Conservation (phyloP, 2,888 invertebrate genomes). For the Marronus borbonicus region DNA sequence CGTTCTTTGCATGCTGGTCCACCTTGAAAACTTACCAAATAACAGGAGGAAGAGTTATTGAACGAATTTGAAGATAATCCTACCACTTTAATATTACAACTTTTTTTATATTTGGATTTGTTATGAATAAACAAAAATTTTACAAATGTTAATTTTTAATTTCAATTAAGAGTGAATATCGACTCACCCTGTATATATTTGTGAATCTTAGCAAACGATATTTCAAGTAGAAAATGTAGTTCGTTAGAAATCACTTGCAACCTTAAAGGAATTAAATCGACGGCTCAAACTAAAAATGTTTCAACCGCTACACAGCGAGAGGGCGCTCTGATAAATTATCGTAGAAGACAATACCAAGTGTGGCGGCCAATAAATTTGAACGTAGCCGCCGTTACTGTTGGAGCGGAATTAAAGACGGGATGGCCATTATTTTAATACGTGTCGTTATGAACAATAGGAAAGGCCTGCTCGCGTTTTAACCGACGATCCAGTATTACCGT, state of each 20-base stretch:
- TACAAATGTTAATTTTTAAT: not conserved
- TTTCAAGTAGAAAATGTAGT: not conserved
- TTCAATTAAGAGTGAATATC: too few relatives aligned
- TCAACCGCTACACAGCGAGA: not conserved
- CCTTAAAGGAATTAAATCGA: not conserved
- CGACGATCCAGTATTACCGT: not conserved
- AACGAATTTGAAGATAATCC: too few relatives aligned
- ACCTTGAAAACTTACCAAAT: too few relatives aligned
- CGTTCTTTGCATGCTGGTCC: too few relatives aligned
- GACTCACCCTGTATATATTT: too few relatives aligned
- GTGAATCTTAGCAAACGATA: too few relatives aligned
- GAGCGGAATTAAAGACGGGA: conserved; percentile 45
- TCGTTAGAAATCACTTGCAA: conserved; percentile 7
- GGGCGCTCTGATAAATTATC: conserved; percentile 33
- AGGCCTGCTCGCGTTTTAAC: conserved; percentile 4
- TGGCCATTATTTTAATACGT: conserved; percentile 52
- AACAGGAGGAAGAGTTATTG: too few relatives aligned
- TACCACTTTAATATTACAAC: too few relatives aligned
- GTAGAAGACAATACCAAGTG: conserved; percentile 40
- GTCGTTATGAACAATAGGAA: conserved; percentile 51
- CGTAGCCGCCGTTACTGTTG: conserved; percentile 11
- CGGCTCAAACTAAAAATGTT: not conserved
- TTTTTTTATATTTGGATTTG: too few relatives aligned
- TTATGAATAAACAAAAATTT: too few relatives aligned
- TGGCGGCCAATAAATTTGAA: conserved; percentile 33